phyloP scores from a whole-genome alignment of 2,888 invertebrate species.

The Baronia brevicornis region DNA sequence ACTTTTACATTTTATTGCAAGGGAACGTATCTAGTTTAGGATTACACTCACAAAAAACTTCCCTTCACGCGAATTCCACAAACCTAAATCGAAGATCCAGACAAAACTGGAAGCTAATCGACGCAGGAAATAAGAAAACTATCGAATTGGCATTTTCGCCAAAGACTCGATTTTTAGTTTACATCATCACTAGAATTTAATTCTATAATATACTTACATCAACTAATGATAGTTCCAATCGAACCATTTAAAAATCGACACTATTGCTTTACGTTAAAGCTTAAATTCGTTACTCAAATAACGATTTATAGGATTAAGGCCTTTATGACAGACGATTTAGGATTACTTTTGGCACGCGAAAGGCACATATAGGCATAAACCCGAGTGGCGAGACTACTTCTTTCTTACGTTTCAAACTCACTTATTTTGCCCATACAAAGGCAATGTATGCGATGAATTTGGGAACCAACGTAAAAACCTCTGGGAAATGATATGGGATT shows the following conservation, averaged over 20 bases:
- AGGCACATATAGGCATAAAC: slow-evolving; percentile 32
- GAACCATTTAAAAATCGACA: slow-evolving; percentile 20
- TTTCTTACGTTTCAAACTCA: slow-evolving; percentile 56
- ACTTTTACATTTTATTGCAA: too few species aligned
- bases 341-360: slow-evolving; percentile 17
- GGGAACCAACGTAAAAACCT: slow-evolving; percentile 47
- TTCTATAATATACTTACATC: slow-evolving; percentile 19
- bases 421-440: slow-evolving; percentile 69
- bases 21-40: too few species aligned
- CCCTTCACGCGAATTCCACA: slow-evolving; percentile 21
- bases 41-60: background rate
- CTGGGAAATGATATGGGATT: slow-evolving; percentile 34
- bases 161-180: slow-evolving; percentile 56
- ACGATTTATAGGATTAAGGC: slow-evolving; percentile 14
- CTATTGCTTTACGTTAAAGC: background rate
- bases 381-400: slow-evolving; percentile 44
- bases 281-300: background rate
- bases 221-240: slow-evolving; percentile 14
- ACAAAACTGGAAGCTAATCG: slow-evolving; percentile 25
- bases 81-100: slow-evolving; percentile 29
- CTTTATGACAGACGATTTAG: slow-evolving; percentile 6
- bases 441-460: slow-evolving; percentile 62
- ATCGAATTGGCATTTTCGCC: slow-evolving; percentile 58
- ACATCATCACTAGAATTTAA: slow-evolving; percentile 56
- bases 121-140: slow-evolving; percentile 35